Percentiles rank a stretch among this genome's conserved stretches.
phyloP scores from a whole-genome alignment of 2,113 vertebrate genomes.

The Xenopus borealis region DNA sequence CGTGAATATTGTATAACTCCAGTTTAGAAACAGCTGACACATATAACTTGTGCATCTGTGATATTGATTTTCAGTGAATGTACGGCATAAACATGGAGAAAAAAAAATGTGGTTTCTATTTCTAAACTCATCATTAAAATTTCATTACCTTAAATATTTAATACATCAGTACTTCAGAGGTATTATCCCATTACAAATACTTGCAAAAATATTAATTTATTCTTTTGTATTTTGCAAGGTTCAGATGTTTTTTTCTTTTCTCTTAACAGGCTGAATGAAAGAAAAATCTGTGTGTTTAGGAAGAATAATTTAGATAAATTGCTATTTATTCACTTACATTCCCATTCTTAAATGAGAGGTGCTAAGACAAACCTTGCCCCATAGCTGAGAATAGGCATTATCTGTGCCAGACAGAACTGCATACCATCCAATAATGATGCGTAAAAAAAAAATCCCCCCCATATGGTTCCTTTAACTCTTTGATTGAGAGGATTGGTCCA shows the following conservation, averaged over 20 bases:
- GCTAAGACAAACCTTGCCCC: background rate
- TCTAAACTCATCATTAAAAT: constrained; percentile 28
- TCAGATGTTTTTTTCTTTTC: background rate
- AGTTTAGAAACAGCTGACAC: constrained; percentile 31
- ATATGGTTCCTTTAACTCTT: constrained; percentile 2
- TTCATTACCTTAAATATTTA: constrained; percentile 33
- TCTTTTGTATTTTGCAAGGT: background rate
- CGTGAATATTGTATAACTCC: background rate
- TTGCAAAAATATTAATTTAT: constrained; percentile 9
- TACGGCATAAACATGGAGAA: constrained; percentile 7
- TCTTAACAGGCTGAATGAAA: background rate
- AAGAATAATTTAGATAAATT: background rate
- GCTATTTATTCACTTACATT: background rate
- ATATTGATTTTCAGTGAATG: constrained; percentile 23
- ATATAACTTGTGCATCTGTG: background rate
- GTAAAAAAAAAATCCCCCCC: background rate
- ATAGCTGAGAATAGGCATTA: constrained; percentile 5
- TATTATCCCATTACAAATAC: constrained; percentile 29
- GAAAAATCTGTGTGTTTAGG: background rate
- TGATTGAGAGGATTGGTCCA: constrained; percentile 9
- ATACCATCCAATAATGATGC: background rate
- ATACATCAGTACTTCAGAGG: constrained; percentile 19
- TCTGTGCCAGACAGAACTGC: background rate
- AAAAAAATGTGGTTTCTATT: constrained; percentile 1
- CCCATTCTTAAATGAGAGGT: background rate